Percentiles rank a stretch among this genome's conserved stretches.
These are phyloP conservation scores for Kradibia gibbosae DNA, from an alignment of 1,140 invertebrate species.

Conservation along the genomic window DNA sequence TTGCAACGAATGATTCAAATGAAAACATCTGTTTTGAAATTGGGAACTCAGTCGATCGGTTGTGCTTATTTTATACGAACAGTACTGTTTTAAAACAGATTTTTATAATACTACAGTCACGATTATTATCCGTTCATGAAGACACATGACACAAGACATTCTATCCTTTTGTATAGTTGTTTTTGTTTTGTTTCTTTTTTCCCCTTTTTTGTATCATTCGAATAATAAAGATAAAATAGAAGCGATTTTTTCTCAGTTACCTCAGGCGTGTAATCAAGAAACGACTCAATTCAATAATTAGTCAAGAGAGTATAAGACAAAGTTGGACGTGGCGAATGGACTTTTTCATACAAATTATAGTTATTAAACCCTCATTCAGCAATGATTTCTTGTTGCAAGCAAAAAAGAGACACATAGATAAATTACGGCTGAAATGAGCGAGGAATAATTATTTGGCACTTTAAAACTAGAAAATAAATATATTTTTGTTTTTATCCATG, in stretches of 20 bases:
- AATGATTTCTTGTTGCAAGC: neutral
- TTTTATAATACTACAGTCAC: slow-evolving; percentile 3
- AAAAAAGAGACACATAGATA: too few species aligned
- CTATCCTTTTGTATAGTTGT: too few species aligned
- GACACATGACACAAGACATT: too few species aligned
- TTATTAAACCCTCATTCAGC: slow-evolving; percentile 33
- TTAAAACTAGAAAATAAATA: too few species aligned
- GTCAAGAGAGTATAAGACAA: neutral
- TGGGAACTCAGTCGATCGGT: neutral
- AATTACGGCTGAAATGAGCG: too few species aligned
- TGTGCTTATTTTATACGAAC: neutral
- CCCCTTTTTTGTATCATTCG: neutral
- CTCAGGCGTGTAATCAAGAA: neutral
- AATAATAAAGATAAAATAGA: neutral
- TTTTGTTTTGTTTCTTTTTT: too few species aligned
- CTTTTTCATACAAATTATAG: slow-evolving; percentile 32
- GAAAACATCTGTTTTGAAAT: neutral
- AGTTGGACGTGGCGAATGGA: neutral
- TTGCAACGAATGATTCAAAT: too few species aligned
- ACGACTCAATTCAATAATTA: slow-evolving; percentile 40
- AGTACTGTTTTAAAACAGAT: neutral
- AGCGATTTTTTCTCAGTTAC: neutral
- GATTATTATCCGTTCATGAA: neutral
- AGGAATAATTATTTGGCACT: too few species aligned
- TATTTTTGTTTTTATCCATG: too few species aligned